Evolutionary conservation across 2,113 vertebrate genomes (phyloP), one percentile per base, ranked within the genome.

Genomic region (Pelobates fuscus): DNA sequence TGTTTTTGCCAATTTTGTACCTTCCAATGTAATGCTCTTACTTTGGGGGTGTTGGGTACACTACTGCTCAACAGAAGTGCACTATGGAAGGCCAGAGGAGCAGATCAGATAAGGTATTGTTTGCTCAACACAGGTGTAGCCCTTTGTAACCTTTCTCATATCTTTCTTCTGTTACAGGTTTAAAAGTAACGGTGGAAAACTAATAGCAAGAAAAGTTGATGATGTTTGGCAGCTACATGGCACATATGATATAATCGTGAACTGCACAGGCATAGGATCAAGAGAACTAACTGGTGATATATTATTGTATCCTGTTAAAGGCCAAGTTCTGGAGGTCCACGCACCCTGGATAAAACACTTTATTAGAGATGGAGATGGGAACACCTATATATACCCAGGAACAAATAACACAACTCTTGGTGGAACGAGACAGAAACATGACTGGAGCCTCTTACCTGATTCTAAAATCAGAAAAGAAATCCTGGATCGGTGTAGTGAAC

Each of bases 261-360:
- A 99, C 87, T 99, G 97, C 8, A 46, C 93, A 0, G 95, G 96
- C 57, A 84, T 97, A 6, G 94, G 95, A 57, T 92, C 96, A 77
- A 88, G 46, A 20, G 46, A 75, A 11, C 83, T 98, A 24, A 83
- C 79, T 18, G 86, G 85, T 11, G 96, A 98, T 49, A 0, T 60
- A 8, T 0, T 79, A 12, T 43, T 97, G 3, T 79, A 89, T 66
- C 93, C 97, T 0, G 30, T 94, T 20, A 90, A 93, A 71, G 97
- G 97, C 1, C 97, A 98, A 80, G 87, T 98, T 2, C 88, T 98
- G 20, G 86, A 89, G 77, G 87, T 94, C 58, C 86, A 90, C 0
- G 97, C 95, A 17, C 95, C 97, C 8, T 98, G 97, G 97, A 77
- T 98, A 74, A 90, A 92, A 69, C 88, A 96, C 77, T 99, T 99